These are phyloP conservation scores for Ruditapes philippinarum DNA, from an alignment of 1,140 invertebrate species.

Conservation along the genomic window DNA sequence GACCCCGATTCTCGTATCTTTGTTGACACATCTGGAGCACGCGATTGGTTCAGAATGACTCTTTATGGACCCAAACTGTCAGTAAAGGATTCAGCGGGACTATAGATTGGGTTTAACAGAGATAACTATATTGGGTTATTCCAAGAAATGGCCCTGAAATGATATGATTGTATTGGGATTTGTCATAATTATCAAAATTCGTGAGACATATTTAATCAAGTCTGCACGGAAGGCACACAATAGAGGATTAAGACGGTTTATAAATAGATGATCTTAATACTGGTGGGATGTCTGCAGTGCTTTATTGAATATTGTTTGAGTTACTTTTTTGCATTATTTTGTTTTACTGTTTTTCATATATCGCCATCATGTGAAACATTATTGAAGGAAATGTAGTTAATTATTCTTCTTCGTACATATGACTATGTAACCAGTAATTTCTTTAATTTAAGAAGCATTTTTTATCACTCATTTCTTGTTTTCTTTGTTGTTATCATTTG, in stretches of 20 bases:
- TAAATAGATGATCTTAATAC: neutral
- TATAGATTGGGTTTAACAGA: constrained; percentile 11
- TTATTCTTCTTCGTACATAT: too few relatives aligned
- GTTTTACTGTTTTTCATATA: too few relatives aligned
- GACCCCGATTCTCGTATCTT: constrained; percentile 27
- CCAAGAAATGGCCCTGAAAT: constrained; percentile 31
- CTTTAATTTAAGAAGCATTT: too few relatives aligned
- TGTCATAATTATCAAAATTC: constrained; percentile 50
- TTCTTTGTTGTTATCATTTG: too few relatives aligned
- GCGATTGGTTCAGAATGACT: constrained; percentile 25
- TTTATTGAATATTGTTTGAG: constrained; percentile 15
- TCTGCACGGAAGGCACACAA: neutral
- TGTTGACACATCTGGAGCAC: constrained; percentile 61
- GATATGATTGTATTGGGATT: constrained; percentile 33
- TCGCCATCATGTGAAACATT: too few relatives aligned
- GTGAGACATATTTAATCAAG: constrained; percentile 37
- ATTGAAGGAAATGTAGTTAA: too few relatives aligned
- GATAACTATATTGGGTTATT: constrained; percentile 10
- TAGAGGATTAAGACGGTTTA: neutral
- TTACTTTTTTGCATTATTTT: constrained; percentile 4
- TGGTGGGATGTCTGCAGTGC: neutral
- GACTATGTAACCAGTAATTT: too few relatives aligned
- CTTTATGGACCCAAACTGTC: constrained; percentile 49
- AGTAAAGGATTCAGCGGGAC: constrained; percentile 3
- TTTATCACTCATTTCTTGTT: too few relatives aligned